Percentiles rank a stretch among this genome's conserved stretches.
Evolutionary conservation across 2,113 vertebrate species (phyloP).

Genomic region (Toxostoma redivivum): DNA sequence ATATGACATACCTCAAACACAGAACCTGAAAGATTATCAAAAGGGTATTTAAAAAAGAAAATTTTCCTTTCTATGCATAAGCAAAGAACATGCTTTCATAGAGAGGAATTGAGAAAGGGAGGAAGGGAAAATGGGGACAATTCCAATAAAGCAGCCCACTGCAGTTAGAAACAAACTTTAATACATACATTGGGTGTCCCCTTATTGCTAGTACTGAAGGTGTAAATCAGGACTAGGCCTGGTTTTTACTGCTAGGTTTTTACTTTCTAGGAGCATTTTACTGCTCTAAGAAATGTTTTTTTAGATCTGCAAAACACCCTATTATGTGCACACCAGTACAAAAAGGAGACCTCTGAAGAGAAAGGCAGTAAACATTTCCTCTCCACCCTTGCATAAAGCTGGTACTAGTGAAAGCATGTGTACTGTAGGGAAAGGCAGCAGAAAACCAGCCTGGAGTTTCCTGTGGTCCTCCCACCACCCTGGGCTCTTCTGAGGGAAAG

Average conservation of each 20-base stretch:
- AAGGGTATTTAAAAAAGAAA: not conserved
- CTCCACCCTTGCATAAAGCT: not conserved
- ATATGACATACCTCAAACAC: slow-evolving; percentile 2
- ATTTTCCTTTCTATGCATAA: not conserved
- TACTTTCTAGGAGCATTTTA: not conserved
- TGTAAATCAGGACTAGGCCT: not conserved
- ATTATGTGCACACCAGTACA: not conserved
- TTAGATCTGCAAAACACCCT: not conserved
- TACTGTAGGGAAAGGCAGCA: not conserved
- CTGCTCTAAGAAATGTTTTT: not conserved
- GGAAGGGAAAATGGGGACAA: not conserved
- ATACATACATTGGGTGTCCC: not conserved
- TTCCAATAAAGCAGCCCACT: not conserved
- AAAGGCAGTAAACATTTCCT: not conserved
- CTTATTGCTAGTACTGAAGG: not conserved
- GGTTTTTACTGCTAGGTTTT: too few relatives aligned
- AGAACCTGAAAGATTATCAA: not conserved
- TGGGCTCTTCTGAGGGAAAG: not conserved
- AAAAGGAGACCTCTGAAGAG: not conserved
- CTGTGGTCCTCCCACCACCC: not conserved
- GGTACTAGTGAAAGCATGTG: not conserved
- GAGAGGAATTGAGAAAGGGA: not conserved
- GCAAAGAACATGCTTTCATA: not conserved
- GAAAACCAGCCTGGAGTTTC: not conserved
- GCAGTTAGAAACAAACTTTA: not conserved